Conservation (phyloP, 2,113 vertebrate genomes). For the Sturnira hondurensis region DNA sequence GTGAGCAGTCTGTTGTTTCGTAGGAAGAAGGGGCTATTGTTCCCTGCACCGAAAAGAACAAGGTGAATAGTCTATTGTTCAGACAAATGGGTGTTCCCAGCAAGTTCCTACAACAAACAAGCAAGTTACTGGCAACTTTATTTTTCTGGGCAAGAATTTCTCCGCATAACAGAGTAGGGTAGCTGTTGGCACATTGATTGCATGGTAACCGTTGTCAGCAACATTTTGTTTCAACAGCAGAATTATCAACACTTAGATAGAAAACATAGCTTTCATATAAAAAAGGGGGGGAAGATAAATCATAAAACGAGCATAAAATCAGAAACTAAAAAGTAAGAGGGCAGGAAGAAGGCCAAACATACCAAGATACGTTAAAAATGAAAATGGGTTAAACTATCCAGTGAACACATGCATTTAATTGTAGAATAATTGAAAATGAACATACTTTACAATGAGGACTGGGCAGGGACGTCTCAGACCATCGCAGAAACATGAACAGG, state of each 20-base stretch:
- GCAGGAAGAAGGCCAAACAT: background rate
- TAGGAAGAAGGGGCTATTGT: background rate
- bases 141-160: constrained; percentile 2
- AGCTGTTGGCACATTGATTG: background rate
- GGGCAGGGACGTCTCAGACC: background rate
- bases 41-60: background rate
- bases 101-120: background rate
- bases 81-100: background rate
- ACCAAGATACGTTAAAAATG: background rate
- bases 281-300: background rate
- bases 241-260: background rate
- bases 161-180: no score
- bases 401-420: background rate
- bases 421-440: background rate
- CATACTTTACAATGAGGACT: background rate
- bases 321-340: background rate
- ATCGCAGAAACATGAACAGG: background rate
- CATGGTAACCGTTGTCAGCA: background rate
- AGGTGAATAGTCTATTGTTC: background rate
- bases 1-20: background rate
- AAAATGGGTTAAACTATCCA: background rate
- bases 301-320: background rate
- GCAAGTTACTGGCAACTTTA: background rate
- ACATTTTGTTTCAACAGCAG: background rate
- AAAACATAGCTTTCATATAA: background rate